Conservation (phyloP, 2,888 invertebrate species). For the Bellardia bayeri region DNA sequence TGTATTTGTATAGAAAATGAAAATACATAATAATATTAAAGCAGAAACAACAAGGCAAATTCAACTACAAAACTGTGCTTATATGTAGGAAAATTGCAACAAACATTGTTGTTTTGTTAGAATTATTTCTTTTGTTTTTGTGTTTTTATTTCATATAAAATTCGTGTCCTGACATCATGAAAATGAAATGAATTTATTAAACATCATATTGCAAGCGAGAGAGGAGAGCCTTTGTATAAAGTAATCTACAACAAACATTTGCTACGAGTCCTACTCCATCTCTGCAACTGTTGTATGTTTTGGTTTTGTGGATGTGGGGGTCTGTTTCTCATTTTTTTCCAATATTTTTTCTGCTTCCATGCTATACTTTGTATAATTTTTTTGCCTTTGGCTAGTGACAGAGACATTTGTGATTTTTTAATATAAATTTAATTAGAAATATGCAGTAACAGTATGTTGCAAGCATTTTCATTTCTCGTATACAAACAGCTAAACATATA, state of each 20-base stretch:
- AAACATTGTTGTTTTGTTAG: conserved; percentile 56
- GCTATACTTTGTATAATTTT: conserved; percentile 47
- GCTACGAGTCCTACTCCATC: background rate
- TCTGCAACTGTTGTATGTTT: conserved; percentile 22
- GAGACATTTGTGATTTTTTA: conserved; percentile 78
- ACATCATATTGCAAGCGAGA: conserved; percentile 51
- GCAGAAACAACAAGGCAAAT: conserved; percentile 31
- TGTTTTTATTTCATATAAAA: conserved; percentile 21
- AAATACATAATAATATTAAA: conserved; percentile 53
- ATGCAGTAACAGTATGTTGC: conserved; percentile 69
- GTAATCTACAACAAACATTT: conserved; percentile 5
- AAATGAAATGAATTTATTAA: conserved; percentile 70
- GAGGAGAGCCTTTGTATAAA: conserved; percentile 16
- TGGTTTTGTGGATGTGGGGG: conserved; percentile 55
- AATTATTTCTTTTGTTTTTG: conserved; percentile 38
- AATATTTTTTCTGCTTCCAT: conserved; percentile 10
- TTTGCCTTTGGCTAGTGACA: conserved; percentile 75
- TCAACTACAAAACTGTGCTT: conserved; percentile 32
- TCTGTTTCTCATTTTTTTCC: conserved; percentile 18
- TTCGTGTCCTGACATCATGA: conserved; percentile 65
- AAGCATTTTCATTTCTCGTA: conserved; percentile 51
- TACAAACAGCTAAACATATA: conserved; percentile 14
- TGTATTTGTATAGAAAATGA: conserved; percentile 60
- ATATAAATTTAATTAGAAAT: conserved; percentile 79
- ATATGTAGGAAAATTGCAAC: conserved; percentile 43